Percentiles rank a stretch among this genome's conserved stretches.
Conservation (phyloP, 1,140 invertebrate genomes). For the Drosophila quadrilineata region DNA sequence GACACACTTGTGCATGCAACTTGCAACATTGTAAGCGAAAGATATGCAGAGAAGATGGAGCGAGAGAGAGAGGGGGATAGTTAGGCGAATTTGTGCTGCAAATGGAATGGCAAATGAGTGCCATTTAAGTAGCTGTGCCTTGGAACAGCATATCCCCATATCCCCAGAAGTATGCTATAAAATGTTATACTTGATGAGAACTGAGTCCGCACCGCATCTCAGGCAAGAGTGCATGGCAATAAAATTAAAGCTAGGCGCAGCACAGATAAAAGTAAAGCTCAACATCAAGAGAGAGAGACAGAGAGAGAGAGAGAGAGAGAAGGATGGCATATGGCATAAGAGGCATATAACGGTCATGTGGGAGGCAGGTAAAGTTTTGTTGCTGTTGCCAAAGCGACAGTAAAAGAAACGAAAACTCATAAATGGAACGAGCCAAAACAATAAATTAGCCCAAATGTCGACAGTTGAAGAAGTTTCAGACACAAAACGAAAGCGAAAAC, state of each 20-base stretch:
- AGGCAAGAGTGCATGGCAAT: conserved; percentile 30
- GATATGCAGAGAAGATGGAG: conserved; percentile 2
- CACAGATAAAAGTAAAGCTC: not conserved
- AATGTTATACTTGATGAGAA: conserved; percentile 26
- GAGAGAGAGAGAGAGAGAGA: not conserved
- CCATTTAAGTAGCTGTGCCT: not conserved
- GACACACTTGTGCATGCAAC: conserved; percentile 14
- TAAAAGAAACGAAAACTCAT: conserved; percentile 19
- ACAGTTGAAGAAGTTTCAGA: not conserved
- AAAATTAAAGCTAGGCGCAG: conserved; percentile 37
- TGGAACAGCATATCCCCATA: conserved; percentile 17
- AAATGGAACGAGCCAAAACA: conserved; percentile 25
- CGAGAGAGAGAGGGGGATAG: not conserved
- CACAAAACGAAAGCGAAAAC: not conserved
- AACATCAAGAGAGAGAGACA: not conserved
- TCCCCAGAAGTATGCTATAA: conserved; percentile 38
- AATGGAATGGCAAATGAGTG: conserved; percentile 16
- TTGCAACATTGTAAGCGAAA: not conserved
- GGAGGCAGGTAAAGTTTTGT: not conserved
- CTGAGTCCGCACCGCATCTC: not conserved
- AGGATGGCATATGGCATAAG: not conserved
- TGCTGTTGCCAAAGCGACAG: conserved; percentile 3
- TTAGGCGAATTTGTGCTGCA: not conserved
- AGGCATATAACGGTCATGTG: too few species aligned
- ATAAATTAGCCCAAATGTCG: conserved; percentile 32